Base-by-base conservation (phyloP, 1,140 invertebrate genomes). In the Bemisia tabaci region DNA sequence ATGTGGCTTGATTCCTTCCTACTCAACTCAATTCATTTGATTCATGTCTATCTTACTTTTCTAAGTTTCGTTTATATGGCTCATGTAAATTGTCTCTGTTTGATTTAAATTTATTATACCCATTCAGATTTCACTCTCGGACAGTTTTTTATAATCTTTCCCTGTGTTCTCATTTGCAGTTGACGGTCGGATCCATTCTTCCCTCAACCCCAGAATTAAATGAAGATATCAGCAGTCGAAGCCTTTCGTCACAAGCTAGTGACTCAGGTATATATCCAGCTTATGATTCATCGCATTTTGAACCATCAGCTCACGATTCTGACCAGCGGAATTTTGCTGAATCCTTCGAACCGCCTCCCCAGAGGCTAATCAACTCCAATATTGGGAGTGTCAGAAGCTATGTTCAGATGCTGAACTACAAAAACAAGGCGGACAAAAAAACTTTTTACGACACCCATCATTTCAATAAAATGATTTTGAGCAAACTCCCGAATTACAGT, bases 181-280 rank as follows among this genome's bases (percentile, higher is more conserved):
- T 77, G 59, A 73, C 77, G 73, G 64, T 78, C 73, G 79, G 77
- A 73, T 77, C 79, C 69, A 80, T 79, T 67, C 76, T 85, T 72
- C 81, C 82, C 68, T 84, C 85, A 68, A 89, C 86, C 67, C 86
- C 86, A 63, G 86, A 89, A 80, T 82, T 86, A 60, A 87, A 87
- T 73, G 86, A 88, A 80, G 86, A 89, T 74, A 62, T 60, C 39
- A 65, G 61, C n/a, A 59, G 26, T 60, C 64, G 67, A 24, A 64
- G 26, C 23, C 23, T 26, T 9, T 60, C 65, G 5, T 63, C 68
- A 22, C 68, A 71, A 39, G 63, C 65, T 12, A 67, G 63, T 27
- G 24, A 64, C 11, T 9, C 22, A 64, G 64, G 64, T 65, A 65
- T 58, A 58, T 65, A 58, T 59, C 24, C 58, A 24, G 24, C 22